Base-by-base conservation (phyloP, 2,797 vertebrate genomes). In the Falco peregrinus region DNA sequence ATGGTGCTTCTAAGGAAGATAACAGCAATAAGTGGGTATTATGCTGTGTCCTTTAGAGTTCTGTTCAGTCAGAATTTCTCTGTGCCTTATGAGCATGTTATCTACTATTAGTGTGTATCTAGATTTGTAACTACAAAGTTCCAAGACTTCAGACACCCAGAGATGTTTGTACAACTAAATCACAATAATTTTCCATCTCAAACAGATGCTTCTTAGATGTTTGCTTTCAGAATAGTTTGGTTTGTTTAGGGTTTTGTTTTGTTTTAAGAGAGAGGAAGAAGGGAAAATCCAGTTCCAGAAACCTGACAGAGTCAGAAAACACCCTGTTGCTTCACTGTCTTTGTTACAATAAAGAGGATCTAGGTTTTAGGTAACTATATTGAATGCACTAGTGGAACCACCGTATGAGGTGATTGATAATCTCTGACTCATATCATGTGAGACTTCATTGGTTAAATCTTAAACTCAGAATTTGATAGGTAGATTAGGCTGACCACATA, bases 381-480 rank as follows among this genome's bases (percentile, higher is more conserved):
- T 56, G 33, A 80, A 50, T 21, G 26, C 4, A 6, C 12, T 67
- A 16, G 29, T 73, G 33, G n/a, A 74, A 70, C 24, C 57, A 47
- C 51, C 4, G 8, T 53, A 22, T 61, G 48, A 93, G 41, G 51
- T 69, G 15, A 43, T 4, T 70, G 71, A 26, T 51, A 71, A 60
- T 69, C 12, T 47, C 60, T 74, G n/a, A 43, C 22, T 47, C 1
- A 0, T 20, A 50, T n/a, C 41, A 31, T 5, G 0, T 43, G 61
- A 70, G 26, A 41, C 13, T 82, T 47, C 51, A 53, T 57, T 41
- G 61, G 43, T 53, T 78, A 51, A 77, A 65, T 43, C 47, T 43
- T 43, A 29, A 90, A 61, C 16, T 5, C 37, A 70, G 75, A 85
- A 20, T 74, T 73, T 18, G 37, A 3, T n/a, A 29, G 56, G 20